phyloP scores from a whole-genome alignment of 2,797 vertebrate species.

The Valencia hispanica region DNA sequence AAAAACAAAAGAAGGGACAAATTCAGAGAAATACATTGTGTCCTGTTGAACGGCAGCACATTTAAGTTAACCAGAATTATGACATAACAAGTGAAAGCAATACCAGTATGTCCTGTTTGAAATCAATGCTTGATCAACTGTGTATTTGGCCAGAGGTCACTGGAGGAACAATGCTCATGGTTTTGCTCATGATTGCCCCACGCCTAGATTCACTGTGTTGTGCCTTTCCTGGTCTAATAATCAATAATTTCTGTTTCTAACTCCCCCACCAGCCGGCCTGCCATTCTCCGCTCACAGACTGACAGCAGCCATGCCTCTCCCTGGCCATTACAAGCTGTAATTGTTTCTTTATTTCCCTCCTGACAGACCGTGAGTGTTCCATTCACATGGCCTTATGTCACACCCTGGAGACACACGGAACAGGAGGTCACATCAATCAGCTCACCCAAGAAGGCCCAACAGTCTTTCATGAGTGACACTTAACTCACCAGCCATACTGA shows the following conservation, averaged over 20 bases:
- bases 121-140: not conserved
- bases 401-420: slow-evolving; percentile 33
- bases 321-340: slow-evolving; percentile 69
- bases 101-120: slow-evolving; percentile 1
- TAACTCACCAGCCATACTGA: not conserved
- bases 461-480: slow-evolving; percentile 29
- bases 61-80: slow-evolving; percentile 13
- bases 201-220: slow-evolving; percentile 51
- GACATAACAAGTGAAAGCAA: slow-evolving; percentile 7
- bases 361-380: slow-evolving; percentile 25
- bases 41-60: slow-evolving; percentile 18
- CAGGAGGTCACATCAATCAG: slow-evolving; percentile 49
- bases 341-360: slow-evolving; percentile 73
- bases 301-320: slow-evolving; percentile 69
- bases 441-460: slow-evolving; percentile 28
- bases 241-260: slow-evolving; percentile 60
- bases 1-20: not conserved
- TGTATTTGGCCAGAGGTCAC: slow-evolving; percentile 36
- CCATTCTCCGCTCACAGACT: slow-evolving; percentile 31
- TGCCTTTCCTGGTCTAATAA: slow-evolving; percentile 59
- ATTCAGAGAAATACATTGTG: not conserved
- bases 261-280: not conserved
- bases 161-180: slow-evolving; percentile 56
- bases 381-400: slow-evolving; percentile 40
- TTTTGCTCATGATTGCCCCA: slow-evolving; percentile 61